Percentiles rank a stretch among this genome's conserved stretches.
These are phyloP conservation scores for Fragum whitleyi DNA, from an alignment of 2,888 invertebrate species.

Conservation along the genomic window DNA sequence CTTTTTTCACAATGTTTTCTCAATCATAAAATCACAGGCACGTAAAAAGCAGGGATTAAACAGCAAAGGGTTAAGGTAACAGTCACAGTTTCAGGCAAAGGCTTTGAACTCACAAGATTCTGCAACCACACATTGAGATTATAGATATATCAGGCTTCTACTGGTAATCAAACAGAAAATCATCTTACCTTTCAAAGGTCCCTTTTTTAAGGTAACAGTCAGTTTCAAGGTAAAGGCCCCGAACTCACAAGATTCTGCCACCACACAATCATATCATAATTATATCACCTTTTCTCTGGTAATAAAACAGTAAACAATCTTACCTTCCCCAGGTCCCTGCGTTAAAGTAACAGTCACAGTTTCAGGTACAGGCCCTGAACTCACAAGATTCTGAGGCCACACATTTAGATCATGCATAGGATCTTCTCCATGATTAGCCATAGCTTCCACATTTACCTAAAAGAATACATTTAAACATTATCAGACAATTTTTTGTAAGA, in stretches of 20 bases:
- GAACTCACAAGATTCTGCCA: no score
- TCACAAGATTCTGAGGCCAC: conserved; percentile 38
- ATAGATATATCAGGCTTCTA: no score
- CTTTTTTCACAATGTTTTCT: no score
- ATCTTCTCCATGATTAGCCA: conserved; percentile 52
- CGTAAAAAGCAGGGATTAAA: no score
- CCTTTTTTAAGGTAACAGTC: conserved; percentile 84
- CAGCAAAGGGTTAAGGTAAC: conserved; percentile 84
- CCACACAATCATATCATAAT: no score
- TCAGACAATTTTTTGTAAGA: no score
- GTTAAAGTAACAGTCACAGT: conserved; percentile 84
- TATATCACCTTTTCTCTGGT: no score
- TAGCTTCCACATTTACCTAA: conserved; percentile 74
- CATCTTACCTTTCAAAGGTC: no score
- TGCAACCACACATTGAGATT: conserved; percentile 48
- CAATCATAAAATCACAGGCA: no score
- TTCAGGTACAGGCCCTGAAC: conserved; percentile 78
- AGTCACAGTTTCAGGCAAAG: conserved; percentile 84
- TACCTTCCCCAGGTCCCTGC: conserved; percentile 82
- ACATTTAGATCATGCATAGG: conserved; percentile 47
- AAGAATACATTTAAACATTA: conserved; percentile 3
- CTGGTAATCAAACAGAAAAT: no score
- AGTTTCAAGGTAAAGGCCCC: conserved; percentile 82
- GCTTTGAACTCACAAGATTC: conserved; percentile 43
- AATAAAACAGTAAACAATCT: no score